Percentiles rank a stretch among this genome's conserved stretches.
phyloP scores from a whole-genome alignment of 1,140 invertebrate species.

The Eumaeus atala region DNA sequence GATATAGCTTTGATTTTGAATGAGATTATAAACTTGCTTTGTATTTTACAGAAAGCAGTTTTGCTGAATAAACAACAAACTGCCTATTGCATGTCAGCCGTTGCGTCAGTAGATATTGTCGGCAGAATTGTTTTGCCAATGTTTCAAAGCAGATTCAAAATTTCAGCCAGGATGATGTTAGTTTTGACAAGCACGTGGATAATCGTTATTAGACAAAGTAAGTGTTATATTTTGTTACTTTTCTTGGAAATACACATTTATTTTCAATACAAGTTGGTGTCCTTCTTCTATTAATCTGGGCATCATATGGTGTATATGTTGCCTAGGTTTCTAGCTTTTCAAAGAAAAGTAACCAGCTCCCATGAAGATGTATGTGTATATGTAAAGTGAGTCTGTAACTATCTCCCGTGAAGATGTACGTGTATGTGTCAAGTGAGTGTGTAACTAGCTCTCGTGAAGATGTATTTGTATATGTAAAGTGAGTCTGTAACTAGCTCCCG shows the following conservation, averaged over 20 bases:
- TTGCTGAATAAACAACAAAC: slow-evolving; percentile 73
- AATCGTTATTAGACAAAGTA: slow-evolving; percentile 61
- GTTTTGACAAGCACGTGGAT: slow-evolving; percentile 59
- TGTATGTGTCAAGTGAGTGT: too few species aligned
- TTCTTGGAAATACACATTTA: too few species aligned
- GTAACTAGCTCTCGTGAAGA: too few species aligned
- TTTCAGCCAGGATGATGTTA: slow-evolving; percentile 69
- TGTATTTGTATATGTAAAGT: too few species aligned
- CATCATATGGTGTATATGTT: too few species aligned
- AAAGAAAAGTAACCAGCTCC: too few species aligned
- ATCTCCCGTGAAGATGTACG: too few species aligned
- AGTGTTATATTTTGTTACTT: slow-evolving; percentile 33
- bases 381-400: too few species aligned
- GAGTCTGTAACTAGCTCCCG: too few species aligned
- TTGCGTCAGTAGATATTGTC: slow-evolving; percentile 79
- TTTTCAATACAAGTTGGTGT: background rate
- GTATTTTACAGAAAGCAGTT: slow-evolving; percentile 64
- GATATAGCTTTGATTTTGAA: background rate
- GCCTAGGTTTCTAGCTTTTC: too few species aligned
- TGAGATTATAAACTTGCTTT: slow-evolving; percentile 10
- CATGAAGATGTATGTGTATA: too few species aligned
- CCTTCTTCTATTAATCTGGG: background rate
- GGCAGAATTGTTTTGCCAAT: slow-evolving; percentile 78
- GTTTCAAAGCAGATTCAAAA: slow-evolving; percentile 77
- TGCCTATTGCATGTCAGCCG: slow-evolving; percentile 79